Base-by-base conservation (phyloP, 2,888 invertebrate genomes). In the Anticlea derivata region DNA sequence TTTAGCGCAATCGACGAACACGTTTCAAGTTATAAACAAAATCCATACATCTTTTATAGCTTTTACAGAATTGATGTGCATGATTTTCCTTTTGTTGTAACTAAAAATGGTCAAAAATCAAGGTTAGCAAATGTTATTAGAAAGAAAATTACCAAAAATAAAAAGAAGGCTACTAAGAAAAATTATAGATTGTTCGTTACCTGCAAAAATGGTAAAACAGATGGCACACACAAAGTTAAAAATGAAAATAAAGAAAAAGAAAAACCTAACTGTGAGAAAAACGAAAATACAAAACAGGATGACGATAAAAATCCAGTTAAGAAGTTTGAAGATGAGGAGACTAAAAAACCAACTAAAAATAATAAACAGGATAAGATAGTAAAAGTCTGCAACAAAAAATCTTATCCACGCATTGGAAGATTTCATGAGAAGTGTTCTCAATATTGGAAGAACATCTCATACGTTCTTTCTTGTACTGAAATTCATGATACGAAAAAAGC, bases 371-470 rank as follows among this genome's bases (percentile, higher is more conserved):
- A 11, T 7, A 10, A 33, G 6, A 38, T 11, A 8, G 5, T 10
- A 1, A 31, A 6, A 24, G 2, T 12, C 13, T 35, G 7, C 20
- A 17, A 11, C 8, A 54, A 29, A 39, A 46, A 23, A 5, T 39
- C 23, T 4, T 37, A 23, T 22, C 5, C 10, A n/a, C 30, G 22
- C 2, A 39, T 29, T 8, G 26, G 26, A 33, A 31, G 24, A 8
- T 47, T 50, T 10, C 26, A 56, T n/a, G 24, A 38, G 5, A 11
- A 3, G 7, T 49, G 45, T 12, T 46, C 63, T n/a, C 58, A 53
- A 26, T 65, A 64, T 37, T 74, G 70, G 71, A 63, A 59, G 8
- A 57, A 50, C 46, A 50, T 67, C 1, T 69, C 6, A 65, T 60
- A 59, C 38, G 41, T 54, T 7, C 50, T 59, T 12, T 63, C 61